Evolutionary conservation across 2,113 vertebrate genomes (phyloP), one percentile per base, ranked within the genome.

Genomic region (Nycticorax nycticorax): DNA sequence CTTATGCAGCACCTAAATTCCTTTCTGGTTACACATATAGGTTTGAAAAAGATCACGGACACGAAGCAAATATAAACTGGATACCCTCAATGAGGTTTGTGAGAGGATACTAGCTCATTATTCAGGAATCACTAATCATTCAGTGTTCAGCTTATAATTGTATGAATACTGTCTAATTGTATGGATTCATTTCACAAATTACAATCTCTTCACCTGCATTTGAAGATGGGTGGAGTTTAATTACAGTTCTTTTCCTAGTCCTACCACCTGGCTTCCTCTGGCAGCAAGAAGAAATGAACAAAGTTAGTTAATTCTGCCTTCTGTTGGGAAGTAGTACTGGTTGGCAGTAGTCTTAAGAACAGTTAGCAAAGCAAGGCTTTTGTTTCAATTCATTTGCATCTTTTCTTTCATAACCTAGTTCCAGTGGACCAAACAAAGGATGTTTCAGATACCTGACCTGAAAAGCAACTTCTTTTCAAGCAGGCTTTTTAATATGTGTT

Each of bases 191-290:
- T 92, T 75, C 28, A 68, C 60, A 19, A 84, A 89, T 87, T 91
- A 91, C 20, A 21, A 60, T 39, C 69, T 76, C 84, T 78, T 82
- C 77, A 73, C 39, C 89, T 73, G 50, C 82, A 64, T 86, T 86
- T 90, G 71, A 92, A 79, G 50, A 83, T 50, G 55, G 88, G 82
- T 86, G 90, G 88, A 88, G 88, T 71, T 92, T 88, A 96, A 96
- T 96, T 88, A 96, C 33, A 88, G 28, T 20, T 89, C n/a, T 93
- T 92, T 57, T 45, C 33, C n/a, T 63, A 71, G 55, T 83, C 23
- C 47, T 85, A 73, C 20, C 55, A 55, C 30, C 16, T 55, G 30
- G 19, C 52, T 79, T 89, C 52, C 45, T 82, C n/a, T 27, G 15
- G 59, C n/a, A 69, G 28, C 28, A 75, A 75, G 52, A 88, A 57